Evolutionary conservation across 2,797 vertebrate genomes (phyloP).

Genomic region (Lacerta bilineata): DNA sequence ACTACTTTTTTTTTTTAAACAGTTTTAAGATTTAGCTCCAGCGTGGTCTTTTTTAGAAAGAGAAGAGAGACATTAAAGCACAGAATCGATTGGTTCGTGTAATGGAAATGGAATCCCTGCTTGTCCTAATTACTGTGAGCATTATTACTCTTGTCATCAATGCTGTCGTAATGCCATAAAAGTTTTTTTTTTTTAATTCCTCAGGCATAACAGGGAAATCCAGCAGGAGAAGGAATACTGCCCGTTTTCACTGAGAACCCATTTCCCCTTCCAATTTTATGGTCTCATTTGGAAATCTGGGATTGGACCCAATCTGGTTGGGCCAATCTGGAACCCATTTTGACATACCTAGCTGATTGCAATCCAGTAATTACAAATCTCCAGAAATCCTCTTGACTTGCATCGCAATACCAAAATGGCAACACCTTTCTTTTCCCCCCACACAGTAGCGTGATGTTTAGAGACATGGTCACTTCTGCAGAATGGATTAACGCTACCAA

Average conservation of each 20-base stretch:
- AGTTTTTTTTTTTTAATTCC: constrained; percentile 53
- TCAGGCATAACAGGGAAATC: constrained; percentile 58
- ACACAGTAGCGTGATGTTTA: too few species aligned
- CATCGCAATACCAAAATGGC: too few species aligned
- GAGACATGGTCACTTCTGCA: too few species aligned
- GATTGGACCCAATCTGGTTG: too few species aligned
- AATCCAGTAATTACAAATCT: too few species aligned
- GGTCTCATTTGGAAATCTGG: too few species aligned
- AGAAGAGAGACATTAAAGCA: neutral
- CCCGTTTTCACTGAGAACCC: constrained; percentile 22
- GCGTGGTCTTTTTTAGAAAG: constrained; percentile 33
- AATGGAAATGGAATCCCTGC: constrained; percentile 81
- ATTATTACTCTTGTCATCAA: constrained; percentile 80
- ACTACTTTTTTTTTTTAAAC: constrained; percentile 55
- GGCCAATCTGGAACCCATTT: too few species aligned
- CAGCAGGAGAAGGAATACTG: constrained; percentile 48
- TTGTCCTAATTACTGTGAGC: constrained; percentile 80
- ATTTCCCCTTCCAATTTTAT: too few species aligned
- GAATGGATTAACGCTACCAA: too few species aligned
- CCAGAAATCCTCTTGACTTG: too few species aligned
- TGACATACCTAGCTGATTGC: too few species aligned
- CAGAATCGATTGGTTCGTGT: constrained; percentile 74
- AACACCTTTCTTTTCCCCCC: too few species aligned
- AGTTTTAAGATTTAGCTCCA: constrained; percentile 65
- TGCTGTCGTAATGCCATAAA: constrained; percentile 68